A percentile compares a stretch with the other conserved stretches of the same genome.
Conservation (phyloP, 2,113 vertebrate genomes). For the Eulemur macaco region DNA sequence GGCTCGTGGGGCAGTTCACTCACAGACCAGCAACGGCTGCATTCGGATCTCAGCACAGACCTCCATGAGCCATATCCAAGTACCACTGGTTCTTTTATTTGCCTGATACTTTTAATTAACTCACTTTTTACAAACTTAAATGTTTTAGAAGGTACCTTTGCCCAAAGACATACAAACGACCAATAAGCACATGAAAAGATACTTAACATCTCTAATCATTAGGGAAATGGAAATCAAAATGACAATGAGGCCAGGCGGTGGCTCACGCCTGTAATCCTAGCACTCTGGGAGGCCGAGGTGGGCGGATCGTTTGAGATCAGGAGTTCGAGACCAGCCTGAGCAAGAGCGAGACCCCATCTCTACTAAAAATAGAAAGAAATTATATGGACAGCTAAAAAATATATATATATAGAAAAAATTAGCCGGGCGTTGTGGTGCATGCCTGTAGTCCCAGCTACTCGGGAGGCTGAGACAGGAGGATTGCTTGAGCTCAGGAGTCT, state of each 20-base stretch:
- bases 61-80: not conserved
- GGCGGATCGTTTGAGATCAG: too few relatives aligned
- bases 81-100: not conserved
- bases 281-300: too few relatives aligned
- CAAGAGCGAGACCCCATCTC: too few relatives aligned
- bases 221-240: not conserved
- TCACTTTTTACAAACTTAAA: not conserved
- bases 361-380: too few relatives aligned
- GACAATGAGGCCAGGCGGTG: not conserved
- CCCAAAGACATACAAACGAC: not conserved
- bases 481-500: too few relatives aligned
- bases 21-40: not conserved
- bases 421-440: too few relatives aligned
- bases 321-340: too few relatives aligned
- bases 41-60: not conserved
- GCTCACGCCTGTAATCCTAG: too few relatives aligned
- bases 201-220: not conserved
- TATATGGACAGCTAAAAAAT: too few relatives aligned
- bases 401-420: too few relatives aligned
- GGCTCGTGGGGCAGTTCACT: not conserved
- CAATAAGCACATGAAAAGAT: not conserved
- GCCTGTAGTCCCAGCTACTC: too few relatives aligned
- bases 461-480: too few relatives aligned
- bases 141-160: conserved; percentile 5
- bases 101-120: not conserved